Evolutionary conservation across 2,888 invertebrate species (phyloP), one percentile per base, ranked within the genome.

Genomic region (Pollenia labialis): DNA sequence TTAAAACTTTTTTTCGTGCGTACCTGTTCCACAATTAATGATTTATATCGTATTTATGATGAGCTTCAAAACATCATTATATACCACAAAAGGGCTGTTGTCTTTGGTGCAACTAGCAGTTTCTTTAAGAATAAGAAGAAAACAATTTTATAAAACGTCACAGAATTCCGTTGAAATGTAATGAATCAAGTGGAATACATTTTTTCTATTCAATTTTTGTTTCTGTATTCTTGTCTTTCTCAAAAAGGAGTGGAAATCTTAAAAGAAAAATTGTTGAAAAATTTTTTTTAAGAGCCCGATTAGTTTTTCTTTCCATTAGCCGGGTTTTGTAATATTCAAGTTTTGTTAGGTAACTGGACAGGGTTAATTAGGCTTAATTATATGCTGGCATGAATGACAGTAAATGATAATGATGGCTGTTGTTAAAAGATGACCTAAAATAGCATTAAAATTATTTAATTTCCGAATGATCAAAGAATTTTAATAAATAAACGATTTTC

Each of bases 21-120:
- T 75, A 72, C 68, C 54, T 54, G 58, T 82, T 76, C 18, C 56
- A 80, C 66, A 77, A 87, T 81, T 85, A 82, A 82, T 87, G 85
- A 87, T 85, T 80, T 85, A 85, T 87, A 76, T 82, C 82, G 80
- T 68, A 87, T 87, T 85, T 82, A 82, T 87, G 80, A 87, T 85
- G 82, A 87, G 82, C 69, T 68, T 62, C n/a, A 72, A 54, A 60
- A 75, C 84, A 77, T 80, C 81, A 77, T 66, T 77, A 84, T 56
- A 84, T 81, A 81, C 87, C 87, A 87, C 87, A 87, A 84, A 87
- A 87, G 87, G 87, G 84, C 79, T 87, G 77, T 76, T 87, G 87
- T 77, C 69, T 81, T 87, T 84, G 84, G 81, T 87, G 87, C 72
- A 50, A 1, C 11, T 32, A 74, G 48, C 71, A 46, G 44, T 32